Base-by-base conservation (phyloP, 2,888 invertebrate species). In the Liposcelis brunnea region DNA sequence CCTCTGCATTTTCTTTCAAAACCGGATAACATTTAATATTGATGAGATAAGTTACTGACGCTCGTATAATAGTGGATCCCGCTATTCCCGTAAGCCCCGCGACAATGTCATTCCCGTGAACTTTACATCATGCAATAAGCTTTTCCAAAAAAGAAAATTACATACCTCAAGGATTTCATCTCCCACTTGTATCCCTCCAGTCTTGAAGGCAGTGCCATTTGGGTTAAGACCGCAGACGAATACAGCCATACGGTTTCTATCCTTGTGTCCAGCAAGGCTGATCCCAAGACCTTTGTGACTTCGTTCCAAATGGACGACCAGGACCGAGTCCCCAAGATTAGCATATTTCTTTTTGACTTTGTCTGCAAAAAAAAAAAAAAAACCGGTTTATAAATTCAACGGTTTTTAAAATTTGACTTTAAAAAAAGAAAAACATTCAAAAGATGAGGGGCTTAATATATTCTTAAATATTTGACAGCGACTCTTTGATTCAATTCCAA, bases 221-320 rank as follows among this genome's bases (percentile, higher is more conserved):
- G 91, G 86, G 63, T 93, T 82, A 45, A 98, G 70, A n/a, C 93
- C 95, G 54, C 91, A 93, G 21, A 98, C 79, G 64, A 94, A 94
- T 48, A 93, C 93, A 19, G 91, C 90, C 94, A 94, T 94, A 58
- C 83, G 81, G 58, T 79, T 84, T 40, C 93, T 74, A 65, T 95
- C 93, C 58, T 83, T 76, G 67, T 95, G 93, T 1, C 95, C 97
- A 1, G 94, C 90, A 52, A 98, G 68, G 46, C 89, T 87, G 50
- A 98, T 73, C 2, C 98, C 97, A 45, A 97, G 70, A 1, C 81
- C 83, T 48, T 75, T 74, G 19, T 74, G 71, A 26, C 79, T 76
- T 45, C 85, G 74, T 58, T 80, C 78, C 55, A 94, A 63, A 52
- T 79, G 80, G 40, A 91, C 78, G 59, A 84, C 71, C 43, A 80